Percentiles rank a stretch among this genome's conserved stretches.
Conservation (phyloP, 2,888 invertebrate species). For the Drosophila sordidula region DNA sequence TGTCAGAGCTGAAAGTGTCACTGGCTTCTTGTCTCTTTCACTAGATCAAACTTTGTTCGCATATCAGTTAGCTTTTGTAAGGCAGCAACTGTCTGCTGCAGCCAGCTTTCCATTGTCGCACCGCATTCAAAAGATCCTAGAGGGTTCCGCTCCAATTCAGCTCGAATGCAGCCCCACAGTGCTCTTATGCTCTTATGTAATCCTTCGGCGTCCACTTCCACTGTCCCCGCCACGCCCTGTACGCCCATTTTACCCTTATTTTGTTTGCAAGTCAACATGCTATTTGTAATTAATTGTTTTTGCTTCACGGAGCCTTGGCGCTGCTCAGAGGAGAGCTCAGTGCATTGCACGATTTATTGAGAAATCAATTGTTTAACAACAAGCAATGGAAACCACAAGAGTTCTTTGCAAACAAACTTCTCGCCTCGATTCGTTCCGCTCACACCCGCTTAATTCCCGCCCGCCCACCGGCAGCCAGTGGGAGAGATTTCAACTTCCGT, state of each 20-base stretch:
- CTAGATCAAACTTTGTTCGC: no score
- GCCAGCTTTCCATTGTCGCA: constrained; percentile 3
- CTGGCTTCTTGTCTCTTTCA: no score
- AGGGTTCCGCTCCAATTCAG: constrained; percentile 9
- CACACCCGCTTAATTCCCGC: not conserved
- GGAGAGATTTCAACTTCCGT: constrained; percentile 70
- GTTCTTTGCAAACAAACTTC: constrained; percentile 81
- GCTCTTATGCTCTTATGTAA: constrained; percentile 40
- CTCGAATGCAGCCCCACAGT: constrained; percentile 31
- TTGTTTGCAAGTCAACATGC: constrained; percentile 81
- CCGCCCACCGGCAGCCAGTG: constrained; percentile 18
- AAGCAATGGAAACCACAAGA: constrained; percentile 81
- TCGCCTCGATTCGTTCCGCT: constrained; percentile 73
- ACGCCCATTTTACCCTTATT: constrained; percentile 42
- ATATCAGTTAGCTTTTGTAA: no score
- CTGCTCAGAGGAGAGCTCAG: constrained; percentile 47
- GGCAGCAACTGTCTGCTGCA: no score
- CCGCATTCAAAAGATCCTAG: constrained; percentile 28
- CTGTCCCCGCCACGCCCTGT: constrained; percentile 4
- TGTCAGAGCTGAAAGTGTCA: no score
- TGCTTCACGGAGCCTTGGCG: constrained; percentile 63
- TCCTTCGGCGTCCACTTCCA: constrained; percentile 28
- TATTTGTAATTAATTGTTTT: constrained; percentile 80
- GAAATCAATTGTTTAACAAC: constrained; percentile 81
- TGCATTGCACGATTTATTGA: constrained; percentile 80